Conservation (phyloP, 2,797 vertebrate species). For the Nyctalus aviator region DNA sequence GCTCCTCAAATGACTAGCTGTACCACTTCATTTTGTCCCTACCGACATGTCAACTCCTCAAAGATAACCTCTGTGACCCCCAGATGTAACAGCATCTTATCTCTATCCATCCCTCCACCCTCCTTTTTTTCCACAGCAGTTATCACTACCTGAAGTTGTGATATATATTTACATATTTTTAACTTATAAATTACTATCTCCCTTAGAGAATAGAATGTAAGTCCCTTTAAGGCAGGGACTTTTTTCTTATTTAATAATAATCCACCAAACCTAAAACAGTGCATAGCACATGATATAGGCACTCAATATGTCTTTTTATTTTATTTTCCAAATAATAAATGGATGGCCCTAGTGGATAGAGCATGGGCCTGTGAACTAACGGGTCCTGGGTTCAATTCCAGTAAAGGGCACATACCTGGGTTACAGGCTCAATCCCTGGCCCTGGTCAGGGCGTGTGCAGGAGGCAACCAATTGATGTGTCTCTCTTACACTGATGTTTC, state of each 20-base stretch:
- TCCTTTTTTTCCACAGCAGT: neutral
- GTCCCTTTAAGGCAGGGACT: neutral
- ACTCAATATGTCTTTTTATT: neutral
- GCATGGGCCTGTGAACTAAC: too few species aligned
- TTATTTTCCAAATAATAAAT: conserved; percentile 20
- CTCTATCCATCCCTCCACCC: neutral
- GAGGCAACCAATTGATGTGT: too few species aligned
- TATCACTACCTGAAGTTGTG: neutral
- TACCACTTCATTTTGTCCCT: conserved; percentile 7
- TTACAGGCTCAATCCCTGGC: too few species aligned
- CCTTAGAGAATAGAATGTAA: neutral
- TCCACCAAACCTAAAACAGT: conserved; percentile 18
- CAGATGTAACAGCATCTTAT: neutral
- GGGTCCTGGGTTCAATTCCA: too few species aligned
- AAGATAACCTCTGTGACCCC: neutral
- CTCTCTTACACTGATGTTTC: too few species aligned
- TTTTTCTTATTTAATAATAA: neutral
- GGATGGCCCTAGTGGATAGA: neutral
- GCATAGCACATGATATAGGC: neutral
- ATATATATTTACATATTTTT: neutral
- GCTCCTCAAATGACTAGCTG: neutral
- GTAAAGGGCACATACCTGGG: too few species aligned
- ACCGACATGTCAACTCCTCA: neutral
- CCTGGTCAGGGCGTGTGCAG: too few species aligned
- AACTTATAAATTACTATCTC: neutral